Conservation (phyloP, 2,797 vertebrate genomes). For the Sibirionetta formosa region DNA sequence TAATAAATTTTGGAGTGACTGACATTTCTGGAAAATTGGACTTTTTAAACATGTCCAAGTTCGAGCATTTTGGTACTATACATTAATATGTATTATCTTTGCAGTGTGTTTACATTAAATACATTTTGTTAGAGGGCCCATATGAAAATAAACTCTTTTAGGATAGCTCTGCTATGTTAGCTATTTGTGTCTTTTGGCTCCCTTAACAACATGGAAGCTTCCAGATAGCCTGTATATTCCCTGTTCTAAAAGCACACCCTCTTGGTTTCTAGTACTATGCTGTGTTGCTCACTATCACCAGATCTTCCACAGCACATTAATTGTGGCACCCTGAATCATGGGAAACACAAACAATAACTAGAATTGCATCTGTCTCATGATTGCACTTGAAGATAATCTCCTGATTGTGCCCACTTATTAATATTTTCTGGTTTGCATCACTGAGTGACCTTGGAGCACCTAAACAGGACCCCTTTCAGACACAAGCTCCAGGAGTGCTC, state of each 20-base stretch:
- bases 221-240: neutral
- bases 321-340: neutral
- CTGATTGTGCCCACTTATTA: neutral
- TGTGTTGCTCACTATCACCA: neutral
- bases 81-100: neutral
- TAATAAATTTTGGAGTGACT: neutral
- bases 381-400: neutral
- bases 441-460: neutral
- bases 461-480: neutral
- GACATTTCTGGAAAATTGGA: neutral
- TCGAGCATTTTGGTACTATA: neutral
- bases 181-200: neutral
- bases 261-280: neutral
- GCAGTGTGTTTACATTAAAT: neutral
- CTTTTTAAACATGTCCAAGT: fast-evolving
- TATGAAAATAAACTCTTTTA: neutral
- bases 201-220: neutral
- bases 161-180: neutral
- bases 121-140: neutral
- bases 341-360: neutral
- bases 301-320: too few species aligned
- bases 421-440: neutral
- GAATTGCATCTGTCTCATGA: neutral
- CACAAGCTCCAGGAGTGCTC: neutral
- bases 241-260: neutral